Evolutionary conservation across 2,113 vertebrate genomes (phyloP).

Genomic region (Pelmatolapia mariae): DNA sequence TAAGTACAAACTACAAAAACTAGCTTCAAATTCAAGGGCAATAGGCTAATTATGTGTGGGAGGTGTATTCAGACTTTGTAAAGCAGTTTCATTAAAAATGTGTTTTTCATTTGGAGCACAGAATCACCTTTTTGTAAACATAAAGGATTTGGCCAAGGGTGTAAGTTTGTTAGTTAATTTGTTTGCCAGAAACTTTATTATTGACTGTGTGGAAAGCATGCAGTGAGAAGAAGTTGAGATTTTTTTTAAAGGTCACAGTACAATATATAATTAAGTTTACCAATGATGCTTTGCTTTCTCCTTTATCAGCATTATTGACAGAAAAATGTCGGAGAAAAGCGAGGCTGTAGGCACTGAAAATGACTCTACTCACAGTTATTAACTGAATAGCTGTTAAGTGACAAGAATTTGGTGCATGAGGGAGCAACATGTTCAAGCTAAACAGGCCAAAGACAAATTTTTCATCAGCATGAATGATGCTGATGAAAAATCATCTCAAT

Average conservation of each 20-base stretch:
- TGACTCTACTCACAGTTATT: not conserved
- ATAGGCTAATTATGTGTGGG: slow-evolving; percentile 5
- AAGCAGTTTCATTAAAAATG: not conserved
- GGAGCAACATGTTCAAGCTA: not conserved
- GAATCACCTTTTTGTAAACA: not conserved
- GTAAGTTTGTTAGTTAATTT: not conserved
- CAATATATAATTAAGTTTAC: not conserved
- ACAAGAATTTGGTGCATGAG: not conserved
- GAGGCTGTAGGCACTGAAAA: not conserved
- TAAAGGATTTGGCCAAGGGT: not conserved
- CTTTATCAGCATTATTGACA: not conserved
- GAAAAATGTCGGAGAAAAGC: not conserved
- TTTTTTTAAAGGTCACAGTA: not conserved
- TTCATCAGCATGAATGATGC: not conserved
- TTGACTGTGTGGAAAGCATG: not conserved
- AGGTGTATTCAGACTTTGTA: slow-evolving; percentile 3
- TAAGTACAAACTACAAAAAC: not conserved
- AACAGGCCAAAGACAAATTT: not conserved
- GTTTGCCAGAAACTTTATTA: not conserved
- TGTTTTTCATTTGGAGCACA: not conserved
- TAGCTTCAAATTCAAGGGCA: not conserved
- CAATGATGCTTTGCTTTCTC: not conserved
- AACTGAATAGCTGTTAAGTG: not conserved
- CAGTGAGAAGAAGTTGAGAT: not conserved
- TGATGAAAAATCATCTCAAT: not conserved